phyloP scores from a whole-genome alignment of 2,797 vertebrate genomes.

The Gambusia yucatana region DNA sequence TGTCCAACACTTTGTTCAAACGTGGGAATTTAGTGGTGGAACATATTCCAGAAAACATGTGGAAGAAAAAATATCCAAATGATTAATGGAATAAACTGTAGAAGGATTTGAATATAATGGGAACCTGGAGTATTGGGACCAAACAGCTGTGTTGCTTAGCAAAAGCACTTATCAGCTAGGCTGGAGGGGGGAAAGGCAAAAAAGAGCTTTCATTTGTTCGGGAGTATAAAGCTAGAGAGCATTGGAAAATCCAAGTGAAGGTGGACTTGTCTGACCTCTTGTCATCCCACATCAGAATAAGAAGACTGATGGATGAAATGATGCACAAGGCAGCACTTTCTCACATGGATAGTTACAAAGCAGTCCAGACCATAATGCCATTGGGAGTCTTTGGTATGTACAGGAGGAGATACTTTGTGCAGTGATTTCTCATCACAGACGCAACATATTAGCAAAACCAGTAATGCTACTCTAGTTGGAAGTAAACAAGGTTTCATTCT shows the following conservation, averaged over 20 bases:
- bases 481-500: not conserved
- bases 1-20: not conserved
- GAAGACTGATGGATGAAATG: conserved; percentile 6
- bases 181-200: not conserved
- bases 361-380: not conserved
- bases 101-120: not conserved
- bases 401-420: not conserved
- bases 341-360: not conserved
- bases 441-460: not conserved
- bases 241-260: not conserved
- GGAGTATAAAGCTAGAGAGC: not conserved
- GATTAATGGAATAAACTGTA: not conserved
- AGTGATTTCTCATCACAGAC: not conserved
- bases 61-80: not conserved
- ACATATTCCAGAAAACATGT: not conserved
- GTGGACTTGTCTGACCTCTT: not conserved
- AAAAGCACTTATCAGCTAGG: not conserved
- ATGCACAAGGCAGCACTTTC: not conserved
- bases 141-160: not conserved
- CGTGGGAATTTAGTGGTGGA: not conserved
- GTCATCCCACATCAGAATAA: conserved; percentile 14
- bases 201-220: not conserved
- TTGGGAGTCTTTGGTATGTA: not conserved
- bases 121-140: not conserved
- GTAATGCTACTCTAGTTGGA: not conserved